Percentiles rank a stretch among this genome's conserved stretches.
phyloP scores from a whole-genome alignment of 2,888 invertebrate species.

The Dicranocentrus wangi region DNA sequence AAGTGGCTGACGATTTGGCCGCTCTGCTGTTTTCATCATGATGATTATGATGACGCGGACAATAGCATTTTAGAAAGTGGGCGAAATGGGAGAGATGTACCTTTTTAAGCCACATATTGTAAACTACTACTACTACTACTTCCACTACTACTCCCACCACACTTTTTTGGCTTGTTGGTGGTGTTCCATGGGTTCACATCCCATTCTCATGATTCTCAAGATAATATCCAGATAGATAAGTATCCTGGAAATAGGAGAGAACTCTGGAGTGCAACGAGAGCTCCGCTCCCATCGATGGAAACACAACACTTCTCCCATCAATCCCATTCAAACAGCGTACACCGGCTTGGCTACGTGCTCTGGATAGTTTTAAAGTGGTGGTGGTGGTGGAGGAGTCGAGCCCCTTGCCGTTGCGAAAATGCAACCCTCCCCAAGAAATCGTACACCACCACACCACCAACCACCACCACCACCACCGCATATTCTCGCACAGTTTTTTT shows the following conservation, averaged over 20 bases:
- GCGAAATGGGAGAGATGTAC: conserved; percentile 6
- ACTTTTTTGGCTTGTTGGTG: too few species aligned
- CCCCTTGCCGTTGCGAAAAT: too few species aligned
- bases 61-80: too few species aligned
- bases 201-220: too few species aligned
- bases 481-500: too few species aligned
- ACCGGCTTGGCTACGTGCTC: conserved; percentile 42
- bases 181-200: too few species aligned
- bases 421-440: too few species aligned
- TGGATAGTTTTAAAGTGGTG: conserved; percentile 25
- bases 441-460: background rate
- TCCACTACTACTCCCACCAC: too few species aligned
- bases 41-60: conserved; percentile 54
- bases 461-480: conserved; percentile 3
- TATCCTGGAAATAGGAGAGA: too few species aligned
- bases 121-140: conserved; percentile 45
- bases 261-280: background rate
- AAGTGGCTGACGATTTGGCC: conserved; percentile 59
- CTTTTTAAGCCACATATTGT: conserved; percentile 47
- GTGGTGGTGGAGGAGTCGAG: too few species aligned
- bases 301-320: conserved; percentile 28
- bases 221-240: too few species aligned
- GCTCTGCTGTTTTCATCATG: too few species aligned
- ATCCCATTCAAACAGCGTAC: conserved; percentile 37
- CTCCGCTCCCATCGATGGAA: background rate